Evolutionary conservation across 2,113 vertebrate species (phyloP).

Genomic region (Pelecanus crispus): DNA sequence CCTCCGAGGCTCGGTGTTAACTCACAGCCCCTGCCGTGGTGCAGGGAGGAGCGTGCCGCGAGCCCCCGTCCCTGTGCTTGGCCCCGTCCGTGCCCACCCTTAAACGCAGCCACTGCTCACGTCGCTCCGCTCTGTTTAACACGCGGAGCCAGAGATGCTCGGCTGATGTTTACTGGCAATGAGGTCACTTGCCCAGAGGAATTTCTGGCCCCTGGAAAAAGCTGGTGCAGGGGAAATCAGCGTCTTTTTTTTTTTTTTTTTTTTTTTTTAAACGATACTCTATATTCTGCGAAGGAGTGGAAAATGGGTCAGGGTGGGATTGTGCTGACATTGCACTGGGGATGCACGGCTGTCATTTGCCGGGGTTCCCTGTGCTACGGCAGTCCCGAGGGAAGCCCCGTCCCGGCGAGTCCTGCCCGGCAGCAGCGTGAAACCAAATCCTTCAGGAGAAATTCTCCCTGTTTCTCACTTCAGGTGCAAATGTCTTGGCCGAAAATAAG

Average conservation of each 20-base stretch:
- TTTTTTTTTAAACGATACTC: background rate
- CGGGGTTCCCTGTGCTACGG: fast-evolving
- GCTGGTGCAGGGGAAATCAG: background rate
- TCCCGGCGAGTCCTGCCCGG: background rate
- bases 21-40: fast-evolving
- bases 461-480: background rate
- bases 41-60: background rate
- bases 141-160: background rate
- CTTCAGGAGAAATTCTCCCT: background rate
- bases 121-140: background rate
- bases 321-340: fast-evolving
- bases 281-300: background rate
- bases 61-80: background rate
- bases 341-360: fast-evolving
- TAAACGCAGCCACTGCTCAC: fast-evolving
- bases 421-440: background rate
- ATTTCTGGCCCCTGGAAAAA: background rate
- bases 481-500: background rate
- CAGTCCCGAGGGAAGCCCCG: background rate
- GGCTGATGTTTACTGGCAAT: background rate
- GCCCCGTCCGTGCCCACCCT: background rate
- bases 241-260: too few relatives aligned
- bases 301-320: background rate
- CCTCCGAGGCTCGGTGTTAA: fast-evolving
- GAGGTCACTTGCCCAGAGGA: background rate